Evolutionary conservation across 2,113 vertebrate genomes (phyloP).

Genomic region (Lontra canadensis): DNA sequence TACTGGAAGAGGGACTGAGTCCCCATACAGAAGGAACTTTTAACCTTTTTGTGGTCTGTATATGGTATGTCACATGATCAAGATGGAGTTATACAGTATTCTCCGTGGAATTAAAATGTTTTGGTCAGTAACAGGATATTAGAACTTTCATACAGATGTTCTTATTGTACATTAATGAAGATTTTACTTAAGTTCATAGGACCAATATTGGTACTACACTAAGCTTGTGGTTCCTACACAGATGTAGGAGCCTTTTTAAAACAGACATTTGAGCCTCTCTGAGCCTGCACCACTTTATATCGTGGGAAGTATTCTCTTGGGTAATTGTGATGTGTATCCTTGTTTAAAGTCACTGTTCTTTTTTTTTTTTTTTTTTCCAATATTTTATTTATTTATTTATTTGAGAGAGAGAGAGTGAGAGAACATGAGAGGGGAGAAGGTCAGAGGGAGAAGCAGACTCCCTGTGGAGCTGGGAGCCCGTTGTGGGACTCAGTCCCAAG

Average conservation of each 20-base stretch:
- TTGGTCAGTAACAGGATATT: neutral
- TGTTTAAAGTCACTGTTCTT: neutral
- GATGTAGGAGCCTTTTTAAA: neutral
- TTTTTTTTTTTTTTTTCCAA: no score
- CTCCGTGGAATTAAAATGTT: neutral
- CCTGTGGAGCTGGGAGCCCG: no score
- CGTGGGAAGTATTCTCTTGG: neutral
- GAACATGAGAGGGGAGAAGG: no score
- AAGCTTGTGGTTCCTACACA: neutral
- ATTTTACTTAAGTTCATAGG: neutral
- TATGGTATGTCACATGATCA: neutral
- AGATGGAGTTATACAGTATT: neutral
- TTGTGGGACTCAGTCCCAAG: no score
- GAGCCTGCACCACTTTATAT: neutral
- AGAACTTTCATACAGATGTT: neutral
- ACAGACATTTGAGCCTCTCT: neutral
- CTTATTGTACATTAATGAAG: constrained; percentile 2
- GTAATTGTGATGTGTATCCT: neutral
- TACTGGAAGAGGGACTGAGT: neutral
- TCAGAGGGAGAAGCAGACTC: no score
- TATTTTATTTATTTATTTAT: no score
- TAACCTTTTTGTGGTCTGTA: neutral
- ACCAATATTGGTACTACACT: neutral
- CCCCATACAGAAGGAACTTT: neutral
- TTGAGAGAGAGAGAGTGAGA: no score